A percentile compares a stretch with the other conserved stretches of the same genome.
These are phyloP conservation scores for Melanotaenia duboulayi DNA, from an alignment of 2,113 vertebrate genomes.

Conservation along the genomic window DNA sequence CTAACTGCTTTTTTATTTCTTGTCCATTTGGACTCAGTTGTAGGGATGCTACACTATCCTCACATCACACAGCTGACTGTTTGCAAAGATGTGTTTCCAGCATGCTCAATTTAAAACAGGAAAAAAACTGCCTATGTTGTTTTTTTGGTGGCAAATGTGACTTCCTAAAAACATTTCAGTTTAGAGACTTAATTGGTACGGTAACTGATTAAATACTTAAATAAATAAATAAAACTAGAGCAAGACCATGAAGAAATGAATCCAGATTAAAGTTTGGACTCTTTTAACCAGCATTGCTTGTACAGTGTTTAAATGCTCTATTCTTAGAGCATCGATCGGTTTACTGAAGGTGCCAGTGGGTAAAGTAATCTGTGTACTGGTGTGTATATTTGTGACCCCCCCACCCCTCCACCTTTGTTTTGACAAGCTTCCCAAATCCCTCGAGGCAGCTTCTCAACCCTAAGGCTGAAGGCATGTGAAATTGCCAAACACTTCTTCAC, in stretches of 20 bases:
- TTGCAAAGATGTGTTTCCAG: not conserved
- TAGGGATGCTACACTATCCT: no score
- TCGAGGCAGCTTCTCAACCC: slow-evolving; percentile 28
- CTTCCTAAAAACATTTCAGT: not conserved
- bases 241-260: not conserved
- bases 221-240: not conserved
- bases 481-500: slow-evolving; percentile 48
- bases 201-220: not conserved
- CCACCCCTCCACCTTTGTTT: slow-evolving; percentile 9
- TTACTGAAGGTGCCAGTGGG: slow-evolving; percentile 14
- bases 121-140: not conserved
- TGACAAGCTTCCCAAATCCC: slow-evolving; percentile 49
- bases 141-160: not conserved
- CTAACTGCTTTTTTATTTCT: not conserved
- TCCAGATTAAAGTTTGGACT: not conserved
- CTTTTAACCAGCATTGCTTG: not conserved
- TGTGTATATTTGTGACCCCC: slow-evolving; percentile 26
- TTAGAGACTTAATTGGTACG: not conserved
- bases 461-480: slow-evolving; percentile 38
- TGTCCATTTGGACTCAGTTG: not conserved
- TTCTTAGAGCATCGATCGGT: slow-evolving; percentile 5
- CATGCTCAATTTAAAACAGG: not conserved
- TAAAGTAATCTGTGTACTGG: slow-evolving; percentile 1
- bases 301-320: not conserved
- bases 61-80: no score